Conservation (phyloP, 2,888 invertebrate genomes). For the Ochropleura leucogaster region DNA sequence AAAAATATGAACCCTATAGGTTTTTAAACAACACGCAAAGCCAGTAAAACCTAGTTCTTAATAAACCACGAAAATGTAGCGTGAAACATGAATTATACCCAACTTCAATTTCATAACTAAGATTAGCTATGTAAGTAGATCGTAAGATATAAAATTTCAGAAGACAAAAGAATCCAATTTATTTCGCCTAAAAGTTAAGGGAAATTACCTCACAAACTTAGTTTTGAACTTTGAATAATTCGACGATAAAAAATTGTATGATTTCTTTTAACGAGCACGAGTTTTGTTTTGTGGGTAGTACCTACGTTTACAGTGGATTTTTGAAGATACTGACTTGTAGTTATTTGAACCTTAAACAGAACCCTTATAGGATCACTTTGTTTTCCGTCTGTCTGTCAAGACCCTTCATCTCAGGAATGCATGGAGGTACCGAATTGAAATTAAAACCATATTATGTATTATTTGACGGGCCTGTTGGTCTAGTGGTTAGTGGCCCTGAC, state of each 20-base stretch:
- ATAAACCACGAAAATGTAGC: slow-evolving; percentile 8
- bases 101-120: slow-evolving; percentile 25
- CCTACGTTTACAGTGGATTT: background rate
- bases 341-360: background rate
- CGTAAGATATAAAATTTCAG: slow-evolving; percentile 32
- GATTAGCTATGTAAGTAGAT: slow-evolving; percentile 27
- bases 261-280: slow-evolving; percentile 56
- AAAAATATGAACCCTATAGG: no score
- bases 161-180: slow-evolving; percentile 56
- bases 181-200: slow-evolving; percentile 57
- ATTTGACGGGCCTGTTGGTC: no score
- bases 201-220: slow-evolving; percentile 57
- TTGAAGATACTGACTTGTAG: background rate
- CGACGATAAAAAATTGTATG: slow-evolving; percentile 58
- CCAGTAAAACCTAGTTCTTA: background rate
- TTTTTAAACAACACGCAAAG: no score
- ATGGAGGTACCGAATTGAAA: no score
- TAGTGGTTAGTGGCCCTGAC: no score
- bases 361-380: no score
- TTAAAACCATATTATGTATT: no score
- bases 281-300: slow-evolving; percentile 16
- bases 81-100: slow-evolving; percentile 2
- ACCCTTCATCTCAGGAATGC: no score
- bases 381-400: no score
- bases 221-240: slow-evolving; percentile 56